Base-by-base conservation (phyloP, 2,888 invertebrate genomes). In the Panzeria rudis region DNA sequence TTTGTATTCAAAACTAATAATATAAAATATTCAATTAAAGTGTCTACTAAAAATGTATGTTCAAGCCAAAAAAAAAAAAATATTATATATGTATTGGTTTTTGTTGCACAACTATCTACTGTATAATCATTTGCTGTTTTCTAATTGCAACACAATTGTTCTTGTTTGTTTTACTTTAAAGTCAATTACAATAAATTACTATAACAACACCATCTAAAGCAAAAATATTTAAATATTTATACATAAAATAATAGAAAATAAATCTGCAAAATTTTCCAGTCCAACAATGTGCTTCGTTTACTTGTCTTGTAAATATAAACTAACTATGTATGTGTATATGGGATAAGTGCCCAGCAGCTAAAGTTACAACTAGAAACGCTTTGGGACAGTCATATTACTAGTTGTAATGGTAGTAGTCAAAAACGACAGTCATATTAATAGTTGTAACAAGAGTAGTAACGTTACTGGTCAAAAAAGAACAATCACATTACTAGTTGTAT, bases 131-230 rank as follows among this genome's bases (percentile, higher is more conserved):
- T 8, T 47, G 15, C 50, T 69, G 52, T 32, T 29, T 71, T 41
- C 11, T 38, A 59, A 52, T 59, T 73, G 38, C 56, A 66, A 73
- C 41, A 73, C 47, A 62, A 32, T 50, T 56, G 11, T 56, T 56
- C 25, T 59, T 68, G 50, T 69, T 68, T 41, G 8, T 35, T 69
- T 35, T 54, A 44, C 17, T 81, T 44, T 32, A 50, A 69, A 81
- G 75, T 62, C 81, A 69, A 75, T 81, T 76, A 69, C 41, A 54
- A 81, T 75, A 81, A 76, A 81, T 81, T 61, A 81, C 61, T 15
- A 50, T 38, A 62, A 79, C 25, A 72, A 54, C 41, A 61, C 52
- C 62, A 5, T 35, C 25, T 17, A 25, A n/a, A 69, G 9, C 13
- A 23, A 68, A 15, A 50, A 66, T 9, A 32, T 38, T 38, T 41